Evolutionary conservation across 1,140 invertebrate genomes (phyloP).

Genomic region (Thaumetopoea pityocampa): DNA sequence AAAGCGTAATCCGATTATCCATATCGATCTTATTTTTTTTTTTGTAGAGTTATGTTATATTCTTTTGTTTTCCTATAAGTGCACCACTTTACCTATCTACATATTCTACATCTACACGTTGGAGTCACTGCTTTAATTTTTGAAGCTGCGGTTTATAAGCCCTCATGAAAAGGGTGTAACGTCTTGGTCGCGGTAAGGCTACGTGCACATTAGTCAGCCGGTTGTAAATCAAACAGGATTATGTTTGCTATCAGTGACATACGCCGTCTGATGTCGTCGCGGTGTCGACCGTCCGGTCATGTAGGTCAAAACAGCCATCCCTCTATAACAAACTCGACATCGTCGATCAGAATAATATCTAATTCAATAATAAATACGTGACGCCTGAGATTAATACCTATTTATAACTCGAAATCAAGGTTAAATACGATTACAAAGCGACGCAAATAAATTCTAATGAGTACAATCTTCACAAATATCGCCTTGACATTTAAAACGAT

Average conservation of each 20-base stretch:
- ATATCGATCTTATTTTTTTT: too few relatives aligned
- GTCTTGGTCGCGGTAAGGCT: constrained; percentile 27
- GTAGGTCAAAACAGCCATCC: constrained; percentile 18
- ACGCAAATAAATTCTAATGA: neutral
- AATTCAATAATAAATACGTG: neutral
- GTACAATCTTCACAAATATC: neutral
- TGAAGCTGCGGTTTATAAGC: constrained; percentile 5
- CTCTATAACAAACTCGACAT: constrained; percentile 11
- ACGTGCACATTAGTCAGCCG: constrained; percentile 33
- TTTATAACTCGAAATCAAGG: too few relatives aligned
- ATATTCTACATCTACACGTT: too few relatives aligned
- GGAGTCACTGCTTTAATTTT: too few relatives aligned
- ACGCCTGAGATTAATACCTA: too few relatives aligned
- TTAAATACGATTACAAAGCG: too few relatives aligned
- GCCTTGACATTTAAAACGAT: constrained; percentile 9
- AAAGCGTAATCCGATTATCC: too few relatives aligned
- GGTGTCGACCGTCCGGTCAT: constrained; percentile 27
- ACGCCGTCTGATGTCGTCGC: constrained; percentile 12
- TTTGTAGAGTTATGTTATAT: too few relatives aligned
- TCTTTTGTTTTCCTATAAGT: too few relatives aligned
- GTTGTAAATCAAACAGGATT: constrained; percentile 56
- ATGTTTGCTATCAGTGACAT: constrained; percentile 44
- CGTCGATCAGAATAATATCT: neutral
- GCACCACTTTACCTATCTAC: too few relatives aligned
- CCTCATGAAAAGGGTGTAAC: constrained; percentile 16